Evolutionary conservation across 2,888 invertebrate genomes (phyloP).

Genomic region (Hanleya hanleyi): DNA sequence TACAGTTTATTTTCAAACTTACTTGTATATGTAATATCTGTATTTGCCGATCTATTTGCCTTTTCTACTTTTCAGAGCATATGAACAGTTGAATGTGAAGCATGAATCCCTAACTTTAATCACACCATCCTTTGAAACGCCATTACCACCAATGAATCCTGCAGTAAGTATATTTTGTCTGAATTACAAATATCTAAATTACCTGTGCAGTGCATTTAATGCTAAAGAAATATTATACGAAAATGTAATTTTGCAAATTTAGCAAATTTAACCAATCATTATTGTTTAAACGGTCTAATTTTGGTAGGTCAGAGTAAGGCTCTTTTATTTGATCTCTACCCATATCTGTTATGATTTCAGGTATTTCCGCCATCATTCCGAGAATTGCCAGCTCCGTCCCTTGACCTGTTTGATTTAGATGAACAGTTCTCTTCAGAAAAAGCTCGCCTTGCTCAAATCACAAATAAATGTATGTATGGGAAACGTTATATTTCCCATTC

Average conservation of each 20-base stretch:
- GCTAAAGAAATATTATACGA: too few species aligned
- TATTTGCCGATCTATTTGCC: too few species aligned
- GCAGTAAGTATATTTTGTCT: constrained; percentile 80
- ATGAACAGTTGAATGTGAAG: constrained; percentile 88
- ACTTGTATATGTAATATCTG: too few species aligned
- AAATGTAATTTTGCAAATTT: too few species aligned
- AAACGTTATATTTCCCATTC: too few species aligned
- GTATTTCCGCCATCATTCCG: constrained; percentile 97
- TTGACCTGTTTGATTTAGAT: constrained; percentile 97
- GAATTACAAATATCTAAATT: neutral
- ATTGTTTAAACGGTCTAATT: too few species aligned
- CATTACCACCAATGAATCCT: constrained; percentile 92
- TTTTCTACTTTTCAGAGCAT: constrained; percentile 80
- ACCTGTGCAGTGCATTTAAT: too few species aligned
- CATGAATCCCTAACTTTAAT: constrained; percentile 94
- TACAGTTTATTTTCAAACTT: too few species aligned
- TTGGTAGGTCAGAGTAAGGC: too few species aligned
- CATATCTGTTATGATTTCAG: too few species aligned
- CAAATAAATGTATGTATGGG: constrained; percentile 74
- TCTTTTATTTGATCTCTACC: too few species aligned
- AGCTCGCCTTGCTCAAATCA: constrained; percentile 86
- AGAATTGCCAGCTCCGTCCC: constrained; percentile 91
- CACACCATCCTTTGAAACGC: constrained; percentile 97
- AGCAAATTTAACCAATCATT: too few species aligned
- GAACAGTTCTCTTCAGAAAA: constrained; percentile 97